Evolutionary conservation across 2,797 vertebrate genomes (phyloP).

Genomic region (Arrhamphus sclerolepis): DNA sequence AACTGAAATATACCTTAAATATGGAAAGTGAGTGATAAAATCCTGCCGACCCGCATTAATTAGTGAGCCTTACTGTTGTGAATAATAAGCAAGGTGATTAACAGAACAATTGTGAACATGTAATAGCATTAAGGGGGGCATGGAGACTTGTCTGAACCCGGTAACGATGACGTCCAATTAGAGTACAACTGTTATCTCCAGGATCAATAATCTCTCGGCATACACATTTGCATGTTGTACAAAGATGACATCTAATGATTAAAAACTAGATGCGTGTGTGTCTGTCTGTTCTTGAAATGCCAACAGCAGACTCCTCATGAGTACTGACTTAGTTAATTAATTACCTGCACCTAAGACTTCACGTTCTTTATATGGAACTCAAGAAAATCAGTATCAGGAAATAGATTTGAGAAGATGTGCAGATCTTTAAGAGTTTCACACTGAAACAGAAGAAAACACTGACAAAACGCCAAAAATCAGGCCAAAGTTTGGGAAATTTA

Average conservation of each 20-base stretch:
- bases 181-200: slow-evolving; percentile 68
- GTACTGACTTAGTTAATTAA: no score
- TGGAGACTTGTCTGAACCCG: slow-evolving; percentile 70
- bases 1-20: slow-evolving; percentile 37
- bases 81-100: slow-evolving; percentile 75
- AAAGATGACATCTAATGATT: slow-evolving; percentile 62
- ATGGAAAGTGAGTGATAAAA: slow-evolving; percentile 38
- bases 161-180: slow-evolving; percentile 78
- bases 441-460: not conserved
- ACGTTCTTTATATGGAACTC: no score
- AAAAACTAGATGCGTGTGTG: slow-evolving; percentile 50
- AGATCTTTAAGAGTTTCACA: slow-evolving; percentile 2
- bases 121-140: slow-evolving; percentile 74
- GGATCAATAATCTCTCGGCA: slow-evolving; percentile 77
- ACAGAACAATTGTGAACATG: slow-evolving; percentile 72
- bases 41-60: slow-evolving; percentile 49
- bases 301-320: not conserved
- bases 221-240: slow-evolving; percentile 52
- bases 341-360: no score
- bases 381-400: no score
- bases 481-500: slow-evolving; percentile 4
- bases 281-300: slow-evolving; percentile 49
- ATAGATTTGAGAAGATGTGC: not conserved
- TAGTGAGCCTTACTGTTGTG: slow-evolving; percentile 66
- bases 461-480: not conserved